Evolutionary conservation across 2,113 vertebrate genomes (phyloP).

Genomic region (Platysteira castanea): DNA sequence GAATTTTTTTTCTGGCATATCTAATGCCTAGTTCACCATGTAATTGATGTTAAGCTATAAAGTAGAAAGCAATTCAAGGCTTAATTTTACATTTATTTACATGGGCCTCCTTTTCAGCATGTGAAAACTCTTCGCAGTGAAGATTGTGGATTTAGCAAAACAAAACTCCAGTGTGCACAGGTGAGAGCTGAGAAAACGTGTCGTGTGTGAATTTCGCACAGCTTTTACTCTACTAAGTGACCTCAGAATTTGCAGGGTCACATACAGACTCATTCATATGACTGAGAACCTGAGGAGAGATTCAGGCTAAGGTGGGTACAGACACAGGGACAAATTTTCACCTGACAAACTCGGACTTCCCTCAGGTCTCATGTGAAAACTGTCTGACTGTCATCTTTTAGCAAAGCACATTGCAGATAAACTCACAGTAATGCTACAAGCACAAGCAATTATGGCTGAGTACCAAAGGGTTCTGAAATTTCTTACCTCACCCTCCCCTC

Average conservation of each 20-base stretch:
- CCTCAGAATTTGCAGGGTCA: not conserved
- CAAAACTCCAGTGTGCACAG: not conserved
- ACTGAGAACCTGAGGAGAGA: not conserved
- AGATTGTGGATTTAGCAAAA: not conserved
- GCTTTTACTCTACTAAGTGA: not conserved
- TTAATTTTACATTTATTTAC: not conserved
- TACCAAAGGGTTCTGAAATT: not conserved
- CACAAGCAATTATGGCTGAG: not conserved
- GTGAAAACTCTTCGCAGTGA: not conserved
- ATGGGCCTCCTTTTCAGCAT: not conserved
- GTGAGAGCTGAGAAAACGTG: not conserved
- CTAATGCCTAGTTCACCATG: not conserved
- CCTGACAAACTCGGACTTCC: accelerated
- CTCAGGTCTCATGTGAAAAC: not conserved
- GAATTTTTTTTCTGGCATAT: not conserved
- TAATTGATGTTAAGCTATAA: not conserved
- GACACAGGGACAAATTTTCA: not conserved
- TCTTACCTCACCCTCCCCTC: not conserved
- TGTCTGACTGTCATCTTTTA: not conserved
- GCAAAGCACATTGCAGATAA: not conserved
- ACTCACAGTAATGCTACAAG: not conserved
- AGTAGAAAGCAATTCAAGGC: not conserved
- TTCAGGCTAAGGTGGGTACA: not conserved
- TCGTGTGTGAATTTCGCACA: not conserved
- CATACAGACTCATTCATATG: not conserved